Base-by-base conservation (phyloP, 2,888 invertebrate genomes). In the Anaspis maculata region DNA sequence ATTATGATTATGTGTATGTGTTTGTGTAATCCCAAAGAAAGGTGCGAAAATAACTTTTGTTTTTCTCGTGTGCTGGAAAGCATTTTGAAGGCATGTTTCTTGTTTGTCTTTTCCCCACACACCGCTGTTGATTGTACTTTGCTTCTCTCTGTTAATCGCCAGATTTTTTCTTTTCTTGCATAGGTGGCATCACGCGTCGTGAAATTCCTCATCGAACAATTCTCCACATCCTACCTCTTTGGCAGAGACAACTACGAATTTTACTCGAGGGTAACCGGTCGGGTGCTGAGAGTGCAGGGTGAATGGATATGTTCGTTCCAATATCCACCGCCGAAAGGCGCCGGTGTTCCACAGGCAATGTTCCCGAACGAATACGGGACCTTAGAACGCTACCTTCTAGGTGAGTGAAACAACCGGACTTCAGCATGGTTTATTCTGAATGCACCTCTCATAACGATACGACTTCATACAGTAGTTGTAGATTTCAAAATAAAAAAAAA, bases 181-280 rank as follows among this genome's bases (percentile, higher is more conserved):
- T 33, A 92, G 88, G 84, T 90, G 61, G 95, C 96, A 45, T 94
- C 95, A 19, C 79, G 86, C 55, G 90, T 97, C 46, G 92, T 96
- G 85, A 90, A 94, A 59, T 87, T 94, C 63, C 78, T 97, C 65
- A 96, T 97, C 55, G 94, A 95, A 66, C 91, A 94, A 69, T 97
- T 95, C 71, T 94, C 95, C 37, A 86, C 90, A 19, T 87, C 89
- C 42, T 90, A 95, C 66, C 74, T 97, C 49, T 97, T 97, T 66
- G 96, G 96, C 1, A 77, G 87, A 29, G 85, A 86, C 41, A 91
- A 91, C 68, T 95, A 95, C 64, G 92, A 92, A 67, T 95, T 88
- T 66, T 95, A 95, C 67, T 92, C 92, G 14, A 76, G 91, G 22
- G 92, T 94, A 36, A 94, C 92, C 12, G 94, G 94, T 1, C 75